A percentile compares a stretch with the other conserved stretches of the same genome.
Conservation (phyloP, 1,140 invertebrate species). For the Epicauta chinensis region DNA sequence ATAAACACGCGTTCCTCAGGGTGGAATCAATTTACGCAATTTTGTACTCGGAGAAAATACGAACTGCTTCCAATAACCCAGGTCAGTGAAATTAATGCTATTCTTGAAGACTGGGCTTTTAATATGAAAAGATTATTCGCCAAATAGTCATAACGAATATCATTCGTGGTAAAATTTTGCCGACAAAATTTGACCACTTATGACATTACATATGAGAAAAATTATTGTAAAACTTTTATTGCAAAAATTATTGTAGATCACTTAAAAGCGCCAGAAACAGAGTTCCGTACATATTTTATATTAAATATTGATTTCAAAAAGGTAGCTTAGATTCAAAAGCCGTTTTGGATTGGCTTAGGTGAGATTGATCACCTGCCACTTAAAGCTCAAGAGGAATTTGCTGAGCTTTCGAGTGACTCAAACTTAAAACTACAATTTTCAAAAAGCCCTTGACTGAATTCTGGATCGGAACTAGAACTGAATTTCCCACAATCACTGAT, state of each 20-base stretch:
- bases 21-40: too few relatives aligned
- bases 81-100: too few relatives aligned
- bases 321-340: constrained; percentile 5
- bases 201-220: too few relatives aligned
- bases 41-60: too few relatives aligned
- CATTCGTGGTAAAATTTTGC: too few relatives aligned
- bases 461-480: constrained; percentile 18
- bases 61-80: too few relatives aligned
- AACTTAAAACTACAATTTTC: constrained; percentile 18
- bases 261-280: constrained; percentile 4
- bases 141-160: too few relatives aligned
- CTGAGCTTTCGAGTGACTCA: constrained; percentile 22
- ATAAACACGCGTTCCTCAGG: too few relatives aligned
- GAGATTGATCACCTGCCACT: background rate
- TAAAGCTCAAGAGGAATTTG: constrained; percentile 19
- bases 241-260: constrained; percentile 12
- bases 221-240: constrained; percentile 9
- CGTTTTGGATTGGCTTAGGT: constrained; percentile 5
- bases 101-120: too few relatives aligned
- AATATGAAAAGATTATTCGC: too few relatives aligned
- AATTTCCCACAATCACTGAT: constrained; percentile 19
- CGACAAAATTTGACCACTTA: too few relatives aligned
- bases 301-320: constrained; percentile 9
- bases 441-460: constrained; percentile 10
- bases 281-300: constrained; percentile 8